Evolutionary conservation across 2,888 invertebrate genomes (phyloP).

Genomic region (Eumacrocentrus americanus): DNA sequence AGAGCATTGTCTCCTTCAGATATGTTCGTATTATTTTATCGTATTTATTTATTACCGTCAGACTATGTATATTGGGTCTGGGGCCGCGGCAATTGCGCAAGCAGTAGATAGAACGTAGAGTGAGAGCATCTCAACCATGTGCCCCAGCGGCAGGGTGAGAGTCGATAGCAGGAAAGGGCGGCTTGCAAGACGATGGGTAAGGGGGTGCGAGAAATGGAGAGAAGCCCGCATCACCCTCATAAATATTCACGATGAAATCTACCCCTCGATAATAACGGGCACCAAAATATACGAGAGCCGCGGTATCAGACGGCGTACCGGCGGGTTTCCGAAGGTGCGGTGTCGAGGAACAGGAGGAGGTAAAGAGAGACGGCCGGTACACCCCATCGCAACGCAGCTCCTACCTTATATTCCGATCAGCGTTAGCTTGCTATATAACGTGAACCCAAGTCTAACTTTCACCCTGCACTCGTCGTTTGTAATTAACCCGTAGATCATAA

Average conservation of each 20-base stretch:
- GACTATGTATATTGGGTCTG: too few species aligned
- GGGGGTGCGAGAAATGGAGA: constrained; percentile 39
- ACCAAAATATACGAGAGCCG: constrained; percentile 52
- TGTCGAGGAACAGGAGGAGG: constrained; percentile 27
- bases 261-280: constrained; percentile 60
- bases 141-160: constrained; percentile 11
- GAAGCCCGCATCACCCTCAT: constrained; percentile 49
- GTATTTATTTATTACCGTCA: too few species aligned
- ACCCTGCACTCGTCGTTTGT: constrained; percentile 21
- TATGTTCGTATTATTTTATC: too few species aligned
- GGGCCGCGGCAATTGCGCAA: too few species aligned
- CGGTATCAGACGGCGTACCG: constrained; percentile 45
- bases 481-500: constrained; percentile 28
- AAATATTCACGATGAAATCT: constrained; percentile 61
- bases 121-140: not conserved
- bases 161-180: constrained; percentile 40
- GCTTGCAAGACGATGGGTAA: constrained; percentile 14
- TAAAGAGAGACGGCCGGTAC: not conserved
- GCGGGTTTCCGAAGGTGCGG: constrained; percentile 26
- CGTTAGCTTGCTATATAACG: not conserved
- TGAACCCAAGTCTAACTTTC: constrained; percentile 18
- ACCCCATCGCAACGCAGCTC: constrained; percentile 17
- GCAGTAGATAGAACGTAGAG: not conserved
- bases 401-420: constrained; percentile 23
- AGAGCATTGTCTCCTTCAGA: too few species aligned